Base-by-base conservation (phyloP, 2,797 vertebrate genomes). In the Petrocephalus schoutedeni region DNA sequence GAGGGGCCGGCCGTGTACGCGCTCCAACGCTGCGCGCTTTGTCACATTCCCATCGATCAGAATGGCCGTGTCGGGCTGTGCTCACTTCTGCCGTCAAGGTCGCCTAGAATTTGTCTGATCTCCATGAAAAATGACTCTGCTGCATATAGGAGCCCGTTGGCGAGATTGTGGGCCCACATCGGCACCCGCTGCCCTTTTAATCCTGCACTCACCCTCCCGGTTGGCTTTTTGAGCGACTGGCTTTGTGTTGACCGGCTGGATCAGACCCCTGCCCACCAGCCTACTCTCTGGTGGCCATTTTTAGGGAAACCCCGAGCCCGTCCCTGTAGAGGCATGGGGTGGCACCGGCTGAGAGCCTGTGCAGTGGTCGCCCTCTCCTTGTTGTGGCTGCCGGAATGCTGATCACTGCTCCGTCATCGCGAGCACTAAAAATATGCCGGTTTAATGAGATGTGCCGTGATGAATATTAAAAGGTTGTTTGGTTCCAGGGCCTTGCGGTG, bases 401-500 rank as follows among this genome's bases (percentile, higher is more conserved):
- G 45, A 83, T 82, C 45, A 82, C 41, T n/a, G 5, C 49, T 10
- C n/a, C 51, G 80, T 54, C 80, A 54, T 53, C 45, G 45, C n/a
- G 19, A 53, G 45, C 16, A 45, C 41, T 83, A 83, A 83, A 83
- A 83, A 83, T 83, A 83, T 83, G 80, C 45, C n/a, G 9, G 12
- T 83, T 83, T 83, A 83, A 83, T 83, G 80, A 54, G 51, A 83
- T 83, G 41, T 49, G 49, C 80, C 19, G 19, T 54, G 80, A 19
- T 83, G 80, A 83, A 83, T 83, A 83, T 83, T 83, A 83, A 83
- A 21, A 53, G 80, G 80, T 14, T 53, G 41, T 54, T 83, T 9
- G 8, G 45, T 83, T n/a, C 49, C 45, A 2, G 45, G 45, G 80
- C 80, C 45, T 83, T 54, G 80, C 80, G 10, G n/a, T 21, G 41